Base-by-base conservation (phyloP, 2,888 invertebrate species). In the Crepidodera aurea region DNA sequence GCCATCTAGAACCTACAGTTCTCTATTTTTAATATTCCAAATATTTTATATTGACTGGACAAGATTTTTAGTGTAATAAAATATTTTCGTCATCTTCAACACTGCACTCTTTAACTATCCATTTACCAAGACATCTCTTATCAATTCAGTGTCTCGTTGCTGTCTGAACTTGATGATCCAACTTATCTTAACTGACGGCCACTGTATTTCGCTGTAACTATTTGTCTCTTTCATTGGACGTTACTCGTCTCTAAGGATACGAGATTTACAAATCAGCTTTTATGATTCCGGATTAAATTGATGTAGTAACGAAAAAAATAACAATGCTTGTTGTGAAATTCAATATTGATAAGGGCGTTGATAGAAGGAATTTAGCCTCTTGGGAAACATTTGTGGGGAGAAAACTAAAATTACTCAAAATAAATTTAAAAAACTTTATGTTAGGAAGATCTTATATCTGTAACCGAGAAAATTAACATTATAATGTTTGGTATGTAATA, bases 131-230 rank as follows among this genome's bases (percentile, higher is more conserved):
- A 46, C 61, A 61, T 61, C 56, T 61, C 61, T 61, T 61, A 61
- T 61, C 61, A 56, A 61, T 61, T 61, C 61, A 61, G 56, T 61
- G 61, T 61, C 61, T 61, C 61, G 61, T 61, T 56, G 55, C 50
- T 61, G 61, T 56, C 61, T 57, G 25, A 56, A 61, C 61, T 61
- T 61, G 61, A 61, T 61, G 61, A 61, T 51, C 51, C 56, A 51
- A 61, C 61, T 61, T 61, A 61, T 61, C 61, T 61, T 51, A 42
- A 44, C 51, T 44, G 56, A 61, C 61, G 61, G 61, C 55, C 51
- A 56, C 61, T 61, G 61, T 42, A 61, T 55, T 61, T 44, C 54
- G 44, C 61, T 61, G 55, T 56, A 61, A 56, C 56, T 55, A 61
- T 61, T 61, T 56, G 61, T 61, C 61, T 61, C 42, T 61, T 61